Base-by-base conservation (phyloP, 2,797 vertebrate genomes). In the Mus caroli region DNA sequence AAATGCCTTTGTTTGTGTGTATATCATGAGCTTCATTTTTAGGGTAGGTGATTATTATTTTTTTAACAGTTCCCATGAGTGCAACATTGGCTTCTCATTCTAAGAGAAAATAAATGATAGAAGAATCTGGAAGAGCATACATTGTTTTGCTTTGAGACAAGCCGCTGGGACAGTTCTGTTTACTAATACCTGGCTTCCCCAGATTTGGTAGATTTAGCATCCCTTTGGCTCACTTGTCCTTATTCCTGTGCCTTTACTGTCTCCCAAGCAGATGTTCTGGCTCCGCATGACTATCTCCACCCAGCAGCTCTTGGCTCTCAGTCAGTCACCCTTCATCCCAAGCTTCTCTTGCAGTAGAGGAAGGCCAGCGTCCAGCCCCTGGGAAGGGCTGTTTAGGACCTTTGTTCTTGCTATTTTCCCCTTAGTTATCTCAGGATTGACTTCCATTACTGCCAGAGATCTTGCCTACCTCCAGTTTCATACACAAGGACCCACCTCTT, bases 261-360 rank as follows among this genome's bases (percentile, higher is more conserved):
- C 80, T 94, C 76, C 77, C 60, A 37, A 85, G 24, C 88, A 97
- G 93, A 96, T 97, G 93, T 93, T 87, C 67, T 92, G 80, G 93
- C 82, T 80, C 40, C 10, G 31, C 3, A 1, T 4, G 37, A 28
- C 2, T 10, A 46, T 91, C 87, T 83, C 85, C 78, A 90, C 92
- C 79, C 96, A 83, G 84, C 31, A 71, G 71, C 37, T 90, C 73
- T 92, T 88, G 96, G 85, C 92, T 28, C 56, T 15, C 1, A 4
- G 34, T 31, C 1, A 10, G 34, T 95, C 52, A 82, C 79, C 84
- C 93, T 75, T 87, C 89, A 92, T 24, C 24, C 71, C 4, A n/a
- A 90, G 24, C 91, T 94, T 96, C 94, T 96, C 77, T 34, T 52
- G 67, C 43, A 71, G 56, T 50, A 50, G 43, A 90, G 5, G 6